phyloP scores from a whole-genome alignment of 1,140 invertebrate species.

The Drosophila repletoides region DNA sequence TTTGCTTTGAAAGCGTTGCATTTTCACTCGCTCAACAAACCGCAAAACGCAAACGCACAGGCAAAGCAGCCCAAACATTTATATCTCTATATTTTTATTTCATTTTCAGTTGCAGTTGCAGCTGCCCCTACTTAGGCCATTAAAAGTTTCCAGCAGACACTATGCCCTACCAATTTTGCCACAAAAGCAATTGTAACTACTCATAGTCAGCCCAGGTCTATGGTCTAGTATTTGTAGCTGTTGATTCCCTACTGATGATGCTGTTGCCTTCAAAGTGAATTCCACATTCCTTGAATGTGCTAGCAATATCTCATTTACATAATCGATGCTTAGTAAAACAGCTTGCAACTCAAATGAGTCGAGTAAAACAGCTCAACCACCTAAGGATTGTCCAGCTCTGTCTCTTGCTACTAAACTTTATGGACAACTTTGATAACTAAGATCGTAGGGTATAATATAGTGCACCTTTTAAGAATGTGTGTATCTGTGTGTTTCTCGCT shows the following conservation, averaged over 20 bases:
- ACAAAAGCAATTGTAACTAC: neutral
- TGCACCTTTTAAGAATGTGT: too few species aligned
- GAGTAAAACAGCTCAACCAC: too few species aligned
- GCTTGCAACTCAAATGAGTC: slow-evolving; percentile 41
- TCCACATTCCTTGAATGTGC: too few species aligned
- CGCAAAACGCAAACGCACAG: too few species aligned
- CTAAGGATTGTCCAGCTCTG: too few species aligned
- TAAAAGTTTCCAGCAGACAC: neutral
- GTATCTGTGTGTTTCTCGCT: neutral
- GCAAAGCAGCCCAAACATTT: slow-evolving; percentile 22
- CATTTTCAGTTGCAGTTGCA: neutral
- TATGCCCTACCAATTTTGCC: neutral
- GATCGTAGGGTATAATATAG: too few species aligned
- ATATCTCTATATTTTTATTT: neutral
- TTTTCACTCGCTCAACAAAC: slow-evolving; percentile 43
- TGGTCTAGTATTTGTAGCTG: too few species aligned
- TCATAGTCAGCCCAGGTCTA: too few species aligned
- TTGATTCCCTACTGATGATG: too few species aligned
- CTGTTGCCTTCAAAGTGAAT: too few species aligned
- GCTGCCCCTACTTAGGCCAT: neutral
- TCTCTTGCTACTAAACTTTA: too few species aligned
- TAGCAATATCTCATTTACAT: slow-evolving; percentile 64
- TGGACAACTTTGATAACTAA: too few species aligned
- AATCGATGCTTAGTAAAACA: slow-evolving; percentile 57
- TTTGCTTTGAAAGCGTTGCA: slow-evolving; percentile 61